Conservation (phyloP, 2,888 invertebrate species). For the Papilio demoleus region DNA sequence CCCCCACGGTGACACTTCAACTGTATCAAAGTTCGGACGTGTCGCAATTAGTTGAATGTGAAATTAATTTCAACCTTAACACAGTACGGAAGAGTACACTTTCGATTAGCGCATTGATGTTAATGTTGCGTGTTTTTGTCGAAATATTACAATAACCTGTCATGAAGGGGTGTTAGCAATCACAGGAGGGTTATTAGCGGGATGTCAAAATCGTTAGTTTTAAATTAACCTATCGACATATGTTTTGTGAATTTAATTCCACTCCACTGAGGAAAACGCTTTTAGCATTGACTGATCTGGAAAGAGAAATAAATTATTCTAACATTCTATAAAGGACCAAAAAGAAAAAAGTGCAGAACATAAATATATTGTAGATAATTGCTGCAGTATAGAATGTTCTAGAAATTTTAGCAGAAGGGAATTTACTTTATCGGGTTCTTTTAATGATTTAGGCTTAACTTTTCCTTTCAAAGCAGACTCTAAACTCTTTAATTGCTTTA, state of each 20-base stretch:
- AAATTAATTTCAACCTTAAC: slow-evolving; percentile 15
- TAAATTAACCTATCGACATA: not conserved
- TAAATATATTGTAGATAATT: not conserved
- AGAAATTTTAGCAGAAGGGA: too few relatives aligned
- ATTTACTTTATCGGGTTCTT: too few relatives aligned
- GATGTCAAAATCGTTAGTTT: not conserved
- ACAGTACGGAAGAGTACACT: not conserved
- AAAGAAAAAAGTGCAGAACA: not conserved
- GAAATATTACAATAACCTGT: slow-evolving; percentile 18
- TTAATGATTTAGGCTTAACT: too few relatives aligned
- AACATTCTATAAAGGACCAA: not conserved
- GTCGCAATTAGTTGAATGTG: not conserved
- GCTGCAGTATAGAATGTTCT: not conserved
- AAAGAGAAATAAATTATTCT: not conserved
- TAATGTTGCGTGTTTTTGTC: slow-evolving; percentile 22
- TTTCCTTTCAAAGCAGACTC: too few relatives aligned
- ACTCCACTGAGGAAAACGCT: not conserved
- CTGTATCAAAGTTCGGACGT: slow-evolving; percentile 1
- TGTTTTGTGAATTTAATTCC: not conserved
- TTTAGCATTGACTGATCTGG: slow-evolving; percentile 10
- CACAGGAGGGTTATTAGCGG: not conserved
- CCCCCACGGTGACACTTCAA: slow-evolving; percentile 25
- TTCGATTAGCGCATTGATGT: not conserved
- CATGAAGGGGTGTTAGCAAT: slow-evolving; percentile 5
- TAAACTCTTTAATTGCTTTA: not conserved